Base-by-base conservation (phyloP, 2,797 vertebrate genomes). In the Vespertilio murinus region DNA sequence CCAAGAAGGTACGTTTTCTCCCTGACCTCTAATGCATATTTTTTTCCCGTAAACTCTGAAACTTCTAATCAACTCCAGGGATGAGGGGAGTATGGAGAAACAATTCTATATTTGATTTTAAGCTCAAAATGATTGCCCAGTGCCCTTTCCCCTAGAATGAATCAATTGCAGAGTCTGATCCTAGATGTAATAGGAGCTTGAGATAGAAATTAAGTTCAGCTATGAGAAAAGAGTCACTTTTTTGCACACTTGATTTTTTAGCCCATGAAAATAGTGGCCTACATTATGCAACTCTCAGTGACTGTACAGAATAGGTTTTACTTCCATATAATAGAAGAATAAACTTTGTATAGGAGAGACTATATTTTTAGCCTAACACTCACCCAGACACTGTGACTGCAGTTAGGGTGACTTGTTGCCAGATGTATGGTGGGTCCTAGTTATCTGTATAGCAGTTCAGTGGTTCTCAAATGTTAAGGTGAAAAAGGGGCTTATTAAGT, bases 211-310 rank as follows among this genome's bases (percentile, higher is more conserved):
- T 74, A 94, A 92, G 16, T 47, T 78, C 59, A 80, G 20, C 20
- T 80, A 79, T 33, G 22, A 69, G 78, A 89, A 94, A 91, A 90
- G 89, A 23, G 22, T 82, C 79, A 28, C 40, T n/a, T 38, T 93
- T 78, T 88, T 45, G 28, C 18, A 45, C 5, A 56, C 16, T n/a
- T 67, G 7, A 52, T 10, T 47, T 71, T 80, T 30, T 84, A 35
- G 2, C 9, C n/a, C 71, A 3, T 88, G 54, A 49, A 80, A 65
- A 47, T 71, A 65, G 17, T 95, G 7, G n/a, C 89, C 45, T 52
- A 49, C 13, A n/a, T 33, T 38, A 25, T 33, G 30, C 5, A 33
- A 30, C 7, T 28, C 65, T 86, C 61, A 52, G 20, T 30, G 40
- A 69, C 22, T 54, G 0, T 14, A 54, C 20, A 22, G 8, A 52